Conservation (phyloP, 1,140 invertebrate genomes). For the Thaumetopoea pityocampa region DNA sequence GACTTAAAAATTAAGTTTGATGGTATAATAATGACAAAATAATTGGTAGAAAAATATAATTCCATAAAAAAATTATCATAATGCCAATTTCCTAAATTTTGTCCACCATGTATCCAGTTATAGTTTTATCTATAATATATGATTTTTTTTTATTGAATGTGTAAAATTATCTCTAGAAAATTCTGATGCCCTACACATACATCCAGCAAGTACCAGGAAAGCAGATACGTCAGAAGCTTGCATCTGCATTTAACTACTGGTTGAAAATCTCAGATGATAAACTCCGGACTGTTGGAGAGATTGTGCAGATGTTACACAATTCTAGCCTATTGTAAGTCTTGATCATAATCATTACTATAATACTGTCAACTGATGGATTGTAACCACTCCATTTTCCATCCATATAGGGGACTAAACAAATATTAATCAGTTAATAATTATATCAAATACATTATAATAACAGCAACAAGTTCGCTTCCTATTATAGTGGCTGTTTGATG, state of each 20-base stretch:
- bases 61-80: no score
- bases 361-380: no score
- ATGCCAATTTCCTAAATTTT: background rate
- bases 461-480: no score
- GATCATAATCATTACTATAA: no score
- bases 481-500: no score
- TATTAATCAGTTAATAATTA: no score
- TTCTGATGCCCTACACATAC: slow-evolving; percentile 91
- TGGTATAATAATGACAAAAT: no score
- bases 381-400: no score
- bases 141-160: slow-evolving; percentile 2
- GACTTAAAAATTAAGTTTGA: no score
- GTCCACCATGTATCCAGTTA: slow-evolving; percentile 7
- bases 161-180: slow-evolving; percentile 79
- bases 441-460: no score
- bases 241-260: slow-evolving; percentile 97
- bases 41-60: no score
- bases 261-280: slow-evolving; percentile 92
- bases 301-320: slow-evolving; percentile 97
- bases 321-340: slow-evolving; percentile 94
- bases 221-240: slow-evolving; percentile 90
- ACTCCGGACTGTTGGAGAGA: slow-evolving; percentile 87
- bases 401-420: no score
- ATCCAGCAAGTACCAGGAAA: slow-evolving; percentile 94
- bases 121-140: slow-evolving; percentile 3